Evolutionary conservation across 2,888 invertebrate species (phyloP).

Genomic region (Apoderus coryli): DNA sequence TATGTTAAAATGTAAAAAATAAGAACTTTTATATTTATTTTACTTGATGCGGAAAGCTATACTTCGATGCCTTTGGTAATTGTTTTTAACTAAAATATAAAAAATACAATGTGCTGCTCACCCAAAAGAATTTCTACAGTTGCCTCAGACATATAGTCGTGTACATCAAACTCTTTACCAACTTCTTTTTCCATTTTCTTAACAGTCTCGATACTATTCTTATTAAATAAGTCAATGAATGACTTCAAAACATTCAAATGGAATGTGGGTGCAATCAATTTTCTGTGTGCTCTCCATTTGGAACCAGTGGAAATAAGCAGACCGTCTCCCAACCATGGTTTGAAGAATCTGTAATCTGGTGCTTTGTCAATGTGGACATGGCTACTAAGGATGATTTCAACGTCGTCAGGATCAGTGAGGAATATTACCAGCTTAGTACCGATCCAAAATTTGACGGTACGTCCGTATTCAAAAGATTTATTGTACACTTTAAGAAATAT

Average conservation of each 20-base stretch:
- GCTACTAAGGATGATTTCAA: conserved; percentile 64
- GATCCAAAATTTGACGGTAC: conserved; percentile 56
- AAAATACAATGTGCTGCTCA: too few relatives aligned
- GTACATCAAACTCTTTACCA: conserved; percentile 61
- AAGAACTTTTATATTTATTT: too few relatives aligned
- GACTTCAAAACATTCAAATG: conserved; percentile 76
- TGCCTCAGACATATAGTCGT: conserved; percentile 74
- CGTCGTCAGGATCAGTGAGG: conserved; percentile 60
- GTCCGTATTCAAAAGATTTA: conserved; percentile 40
- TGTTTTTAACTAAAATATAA: too few relatives aligned
- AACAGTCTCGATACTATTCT: conserved; percentile 62
- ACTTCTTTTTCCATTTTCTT: conserved; percentile 54
- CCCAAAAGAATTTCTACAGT: conserved; percentile 64
- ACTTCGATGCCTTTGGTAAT: too few relatives aligned
- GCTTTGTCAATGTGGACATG: conserved; percentile 65
- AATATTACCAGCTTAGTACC: conserved; percentile 63
- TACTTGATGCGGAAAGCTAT: too few relatives aligned
- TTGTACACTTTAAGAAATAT: conserved; percentile 50
- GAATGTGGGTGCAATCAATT: conserved; percentile 78
- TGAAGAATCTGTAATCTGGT: conserved; percentile 63
- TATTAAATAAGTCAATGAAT: conserved; percentile 74
- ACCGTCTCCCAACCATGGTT: conserved; percentile 74
- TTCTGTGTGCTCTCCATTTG: conserved; percentile 75
- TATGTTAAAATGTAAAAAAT: too few relatives aligned
- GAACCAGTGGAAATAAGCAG: conserved; percentile 70